Evolutionary conservation across 2,113 vertebrate species (phyloP), one percentile per base, ranked within the genome.

Genomic region (Chaetorhynchus papuensis): DNA sequence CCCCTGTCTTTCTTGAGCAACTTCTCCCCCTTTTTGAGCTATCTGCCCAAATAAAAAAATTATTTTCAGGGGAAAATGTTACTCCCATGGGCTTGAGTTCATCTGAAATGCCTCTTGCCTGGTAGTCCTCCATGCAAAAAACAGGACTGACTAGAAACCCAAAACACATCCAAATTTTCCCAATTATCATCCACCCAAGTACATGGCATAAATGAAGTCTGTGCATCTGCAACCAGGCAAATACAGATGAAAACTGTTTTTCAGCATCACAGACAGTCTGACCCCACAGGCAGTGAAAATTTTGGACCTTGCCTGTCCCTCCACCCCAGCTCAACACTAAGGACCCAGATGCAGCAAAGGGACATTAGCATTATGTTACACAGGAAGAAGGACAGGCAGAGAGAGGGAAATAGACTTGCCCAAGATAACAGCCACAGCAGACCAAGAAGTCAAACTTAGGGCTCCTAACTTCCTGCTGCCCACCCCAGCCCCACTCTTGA

Each of bases 331-430:
- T 82, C 56, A 84, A 76, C 4, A 28, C 22, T 21, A 75, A 83
- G 45, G 37, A 93, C 72, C 71, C 88, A 90, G 85, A 89, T 88
- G 64, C 72, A 96, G 96, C 80, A 89, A 90, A 75, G n/a, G 88
- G 71, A 88, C 88, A 90, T 94, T 45, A 96, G 96, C 92, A 37
- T 89, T 78, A 53, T 93, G 94, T 96, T 95, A 96, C 74, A 89
- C 52, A 93, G 76, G 86, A 91, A 90, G 83, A 94, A 96, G 91
- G 87, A 83, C 77, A 96, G 84, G 75, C 75, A 90, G 64, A 57
- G 30, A 94, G 86, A 92, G 60, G 45, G 70, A 94, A 95, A 92
- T 21, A 86, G 56, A 86, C 56, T 71, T 94, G 87, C 71, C 95
- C 82, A 94, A 84, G 57, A 72, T 70, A 93, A 83, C 66, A 96